Conservation (phyloP, 37 sponge, comb jelly and placozoan genomes). For the Axinella damicornis region DNA sequence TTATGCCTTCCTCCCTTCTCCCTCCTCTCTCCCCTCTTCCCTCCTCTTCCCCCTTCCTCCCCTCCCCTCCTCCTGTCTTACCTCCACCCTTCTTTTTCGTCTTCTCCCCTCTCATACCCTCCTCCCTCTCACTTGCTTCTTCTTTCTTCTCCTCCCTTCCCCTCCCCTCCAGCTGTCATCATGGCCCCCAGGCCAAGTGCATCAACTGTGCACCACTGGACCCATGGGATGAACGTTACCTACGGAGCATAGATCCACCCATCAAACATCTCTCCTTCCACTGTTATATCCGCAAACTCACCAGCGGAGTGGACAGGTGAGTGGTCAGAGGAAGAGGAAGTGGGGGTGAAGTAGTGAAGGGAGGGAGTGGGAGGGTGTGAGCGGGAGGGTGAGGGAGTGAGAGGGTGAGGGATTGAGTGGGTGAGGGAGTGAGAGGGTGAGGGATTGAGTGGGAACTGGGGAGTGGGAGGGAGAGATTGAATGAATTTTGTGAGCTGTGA, state of each 20-base stretch:
- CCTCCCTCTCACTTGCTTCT: too few species aligned
- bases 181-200: slow-evolving; percentile 82
- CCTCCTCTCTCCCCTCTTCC: too few species aligned
- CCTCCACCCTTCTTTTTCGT: too few species aligned
- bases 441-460: too few species aligned
- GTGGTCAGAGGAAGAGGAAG: not conserved
- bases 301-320: slow-evolving; percentile 92
- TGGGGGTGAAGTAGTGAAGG: not conserved
- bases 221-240: slow-evolving; percentile 85
- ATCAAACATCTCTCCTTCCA: slow-evolving; percentile 96
- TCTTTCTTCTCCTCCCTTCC: not conserved
- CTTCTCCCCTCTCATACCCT: too few species aligned
- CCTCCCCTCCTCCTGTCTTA: slow-evolving; percentile 67
- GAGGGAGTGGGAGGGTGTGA: too few species aligned
- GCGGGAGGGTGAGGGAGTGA: too few species aligned
- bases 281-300: slow-evolving; percentile 85
- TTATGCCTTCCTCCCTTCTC: too few species aligned
- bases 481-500: too few species aligned
- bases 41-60: not conserved
- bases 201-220: slow-evolving; percentile 94
- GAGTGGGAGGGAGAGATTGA: too few species aligned
- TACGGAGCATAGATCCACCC: slow-evolving; percentile 81
- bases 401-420: too few species aligned
- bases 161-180: slow-evolving; percentile 74
- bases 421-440: too few species aligned